phyloP scores from a whole-genome alignment of 2,888 invertebrate species.

The Yponomeuta plumbellus region DNA sequence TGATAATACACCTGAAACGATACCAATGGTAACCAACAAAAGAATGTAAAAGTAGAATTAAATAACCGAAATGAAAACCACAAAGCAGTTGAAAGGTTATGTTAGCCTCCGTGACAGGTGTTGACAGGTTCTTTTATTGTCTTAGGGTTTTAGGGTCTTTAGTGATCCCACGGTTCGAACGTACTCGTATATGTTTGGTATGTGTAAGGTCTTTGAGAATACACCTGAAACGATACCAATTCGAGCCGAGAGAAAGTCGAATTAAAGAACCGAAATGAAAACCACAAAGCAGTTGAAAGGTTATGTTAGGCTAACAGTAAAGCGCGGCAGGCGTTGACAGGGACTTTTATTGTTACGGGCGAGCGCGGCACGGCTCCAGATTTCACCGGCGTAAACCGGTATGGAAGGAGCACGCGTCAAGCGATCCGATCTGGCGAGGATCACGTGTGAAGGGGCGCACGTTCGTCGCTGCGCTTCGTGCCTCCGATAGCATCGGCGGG shows the following conservation, averaged over 20 bases:
- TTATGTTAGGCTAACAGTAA: background rate
- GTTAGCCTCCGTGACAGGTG: too few species aligned
- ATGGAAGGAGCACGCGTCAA: slow-evolving; percentile 49
- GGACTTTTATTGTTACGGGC: background rate
- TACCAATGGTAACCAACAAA: background rate
- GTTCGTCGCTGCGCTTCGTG: slow-evolving; percentile 61
- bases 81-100: background rate
- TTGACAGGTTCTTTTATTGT: too few species aligned
- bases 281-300: slow-evolving; percentile 3
- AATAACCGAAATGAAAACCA: background rate
- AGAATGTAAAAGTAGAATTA: slow-evolving; percentile 16
- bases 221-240: background rate
- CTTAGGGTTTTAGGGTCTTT: too few species aligned
- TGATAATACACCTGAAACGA: too few species aligned
- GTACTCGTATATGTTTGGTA: too few species aligned
- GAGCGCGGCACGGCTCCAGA: slow-evolving; percentile 25
- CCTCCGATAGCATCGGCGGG: slow-evolving; percentile 57
- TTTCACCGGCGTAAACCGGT: slow-evolving; percentile 32
- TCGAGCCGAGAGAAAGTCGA: slow-evolving; percentile 12
- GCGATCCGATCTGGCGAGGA: slow-evolving; percentile 59
- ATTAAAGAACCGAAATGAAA: slow-evolving; percentile 1
- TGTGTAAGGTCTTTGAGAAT: too few species aligned
- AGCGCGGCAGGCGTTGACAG: background rate
- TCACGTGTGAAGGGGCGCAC: slow-evolving; percentile 73
- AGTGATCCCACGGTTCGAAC: too few species aligned